Percentiles rank a stretch among this genome's conserved stretches.
Conservation (phyloP, 30 jellyfish, hydroid and myxozoan species). For the Aurelia sp. region DNA sequence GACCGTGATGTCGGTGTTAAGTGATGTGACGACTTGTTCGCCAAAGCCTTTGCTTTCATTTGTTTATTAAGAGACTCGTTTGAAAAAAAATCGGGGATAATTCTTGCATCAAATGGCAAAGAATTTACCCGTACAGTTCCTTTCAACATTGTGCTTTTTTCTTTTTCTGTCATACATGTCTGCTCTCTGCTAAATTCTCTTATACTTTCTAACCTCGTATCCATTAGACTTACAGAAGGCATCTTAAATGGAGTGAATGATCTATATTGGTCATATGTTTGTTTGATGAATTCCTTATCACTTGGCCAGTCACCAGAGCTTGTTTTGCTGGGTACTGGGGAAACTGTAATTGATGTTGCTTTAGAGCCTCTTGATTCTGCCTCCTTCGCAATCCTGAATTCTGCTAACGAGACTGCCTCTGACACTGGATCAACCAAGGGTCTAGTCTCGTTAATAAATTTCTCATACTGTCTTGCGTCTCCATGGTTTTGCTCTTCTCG, state of each 20-base stretch:
- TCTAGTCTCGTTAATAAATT: background rate
- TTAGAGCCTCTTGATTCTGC: background rate
- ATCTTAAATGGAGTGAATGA: conserved; percentile 78
- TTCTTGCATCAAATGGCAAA: background rate
- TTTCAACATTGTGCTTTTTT: background rate
- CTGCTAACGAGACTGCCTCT: background rate
- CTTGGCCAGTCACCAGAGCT: conserved; percentile 68
- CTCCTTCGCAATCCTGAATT: background rate
- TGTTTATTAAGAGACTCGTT: background rate
- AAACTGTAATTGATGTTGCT: background rate
- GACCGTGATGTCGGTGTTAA: conserved; percentile 23
- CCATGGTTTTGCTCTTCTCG: conserved; percentile 25
- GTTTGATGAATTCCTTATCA: conserved; percentile 71
- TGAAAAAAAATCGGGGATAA: background rate
- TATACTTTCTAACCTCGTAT: conserved; percentile 40
- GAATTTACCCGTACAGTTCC: background rate
- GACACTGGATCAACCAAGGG: background rate
- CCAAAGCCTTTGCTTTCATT: background rate
- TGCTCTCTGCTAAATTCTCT: conserved; percentile 65
- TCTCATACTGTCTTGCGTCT: background rate
- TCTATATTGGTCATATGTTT: conserved; percentile 68
- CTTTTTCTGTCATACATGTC: conserved; percentile 24
- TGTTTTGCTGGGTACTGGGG: conserved; percentile 63
- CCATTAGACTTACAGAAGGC: conserved; percentile 28
- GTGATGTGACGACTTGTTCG: background rate